phyloP scores from a whole-genome alignment of 2,797 vertebrate genomes.

The Taeniopygia guttata region DNA sequence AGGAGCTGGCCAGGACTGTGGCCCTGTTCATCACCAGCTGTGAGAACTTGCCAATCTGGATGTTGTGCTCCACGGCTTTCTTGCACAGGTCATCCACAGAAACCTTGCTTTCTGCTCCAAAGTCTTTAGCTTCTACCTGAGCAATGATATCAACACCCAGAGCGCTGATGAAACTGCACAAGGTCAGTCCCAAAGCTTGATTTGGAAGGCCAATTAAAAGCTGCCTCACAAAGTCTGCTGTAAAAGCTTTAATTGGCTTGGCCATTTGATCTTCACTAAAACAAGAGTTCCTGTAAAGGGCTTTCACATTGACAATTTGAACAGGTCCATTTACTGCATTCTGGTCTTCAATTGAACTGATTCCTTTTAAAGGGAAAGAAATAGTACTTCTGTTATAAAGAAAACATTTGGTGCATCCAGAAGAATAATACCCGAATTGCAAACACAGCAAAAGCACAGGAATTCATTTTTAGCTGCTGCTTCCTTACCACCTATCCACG shows the following conservation, averaged over 20 bases:
- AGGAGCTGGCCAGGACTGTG: slow-evolving; percentile 92
- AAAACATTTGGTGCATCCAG: neutral
- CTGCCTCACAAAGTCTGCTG: slow-evolving; percentile 94
- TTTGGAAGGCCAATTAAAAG: slow-evolving; percentile 95
- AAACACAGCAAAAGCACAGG: neutral
- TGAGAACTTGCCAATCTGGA: slow-evolving; percentile 86
- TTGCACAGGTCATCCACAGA: slow-evolving; percentile 96
- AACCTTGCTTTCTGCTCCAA: slow-evolving; percentile 94
- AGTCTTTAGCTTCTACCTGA: slow-evolving; percentile 96
- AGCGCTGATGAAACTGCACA: slow-evolving; percentile 93
- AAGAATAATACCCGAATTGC: neutral
- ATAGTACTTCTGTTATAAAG: neutral
- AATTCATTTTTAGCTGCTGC: neutral
- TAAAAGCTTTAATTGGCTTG: slow-evolving; percentile 95
- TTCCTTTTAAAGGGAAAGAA: slow-evolving; percentile 61
- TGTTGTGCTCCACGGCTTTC: slow-evolving; percentile 91
- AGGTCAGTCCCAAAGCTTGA: slow-evolving; percentile 88
- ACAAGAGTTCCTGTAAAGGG: slow-evolving; percentile 84
- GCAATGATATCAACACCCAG: slow-evolving; percentile 91
- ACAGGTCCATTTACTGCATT: slow-evolving; percentile 88
- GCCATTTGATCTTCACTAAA: slow-evolving; percentile 97
- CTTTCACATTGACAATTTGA: slow-evolving; percentile 84
- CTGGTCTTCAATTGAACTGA: slow-evolving; percentile 83
- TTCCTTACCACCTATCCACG: neutral
- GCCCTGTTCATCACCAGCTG: slow-evolving; percentile 93